Evolutionary conservation across 2,888 invertebrate species (phyloP), one percentile per base, ranked within the genome.

Genomic region (Rhamphomyia laevipes): DNA sequence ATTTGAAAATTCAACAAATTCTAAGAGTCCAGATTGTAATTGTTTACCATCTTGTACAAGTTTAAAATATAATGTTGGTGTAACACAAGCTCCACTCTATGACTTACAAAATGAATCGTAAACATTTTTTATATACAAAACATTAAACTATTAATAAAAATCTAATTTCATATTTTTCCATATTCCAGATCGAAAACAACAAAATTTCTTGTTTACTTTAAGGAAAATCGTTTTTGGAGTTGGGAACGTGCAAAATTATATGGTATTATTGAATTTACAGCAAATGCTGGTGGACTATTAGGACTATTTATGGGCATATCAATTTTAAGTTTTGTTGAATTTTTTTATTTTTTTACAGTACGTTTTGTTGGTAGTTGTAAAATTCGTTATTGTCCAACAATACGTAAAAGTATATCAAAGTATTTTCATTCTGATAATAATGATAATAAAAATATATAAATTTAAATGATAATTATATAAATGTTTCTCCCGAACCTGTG

Each of bases 271-370:
- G 78, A 79, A 60, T 79, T 80, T 60, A 66, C 78, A 21, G 78
- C 77, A 38, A 78, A 78, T 63, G 75, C 75, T 58, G 80, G 79
- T 13, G 79, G 79, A 52, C 63, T 80, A 2, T 71, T 80, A 2
- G 79, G 56, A 21, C 45, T 56, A 3, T 56, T 56, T 41, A 56
- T 56, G 56, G 56, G 56, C 0, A 50, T 55, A 12, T 55, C 54
- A 2, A 42, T 55, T 23, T 40, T 56, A 17, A 53, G 52, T 16
- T 41, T 71, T 3, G 63, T 72, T 51, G 73, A 73, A 56, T 62
- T 72, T 13, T 55, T 72, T 38, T 73, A 73, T 57, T 73, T 69
- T 58, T 51, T 68, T 33, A 67, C 68, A 4, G 57, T 73, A 38
- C 57, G 70, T 33, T 56, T 71, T 11, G 9, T 30, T 30, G 43